phyloP scores from a whole-genome alignment of 2,888 invertebrate genomes.

The Meloe dianella region DNA sequence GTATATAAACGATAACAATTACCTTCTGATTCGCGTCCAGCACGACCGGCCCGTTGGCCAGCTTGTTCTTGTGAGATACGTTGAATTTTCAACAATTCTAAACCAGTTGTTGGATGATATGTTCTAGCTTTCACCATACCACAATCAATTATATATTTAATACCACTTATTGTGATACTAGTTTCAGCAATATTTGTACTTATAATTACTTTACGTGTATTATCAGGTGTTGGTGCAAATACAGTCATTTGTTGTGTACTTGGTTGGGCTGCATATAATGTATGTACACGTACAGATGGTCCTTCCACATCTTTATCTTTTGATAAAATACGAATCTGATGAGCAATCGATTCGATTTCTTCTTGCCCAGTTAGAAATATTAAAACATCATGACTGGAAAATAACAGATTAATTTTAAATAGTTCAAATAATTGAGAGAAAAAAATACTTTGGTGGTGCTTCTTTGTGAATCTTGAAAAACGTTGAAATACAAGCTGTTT shows the following conservation, averaged over 20 bases:
- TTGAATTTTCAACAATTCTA: constrained; percentile 83
- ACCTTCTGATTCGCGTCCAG: constrained; percentile 86
- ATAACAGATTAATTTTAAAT: not conserved
- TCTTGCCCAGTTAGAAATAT: constrained; percentile 96
- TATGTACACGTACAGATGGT: constrained; percentile 77
- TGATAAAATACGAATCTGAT: constrained; percentile 74
- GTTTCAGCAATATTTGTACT: constrained; percentile 99
- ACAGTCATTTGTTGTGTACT: constrained; percentile 86
- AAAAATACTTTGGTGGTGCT: constrained; percentile 77
- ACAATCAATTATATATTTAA: constrained; percentile 89
- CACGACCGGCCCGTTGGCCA: constrained; percentile 91
- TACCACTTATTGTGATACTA: constrained; percentile 92
- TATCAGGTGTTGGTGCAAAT: constrained; percentile 75
- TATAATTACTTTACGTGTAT: constrained; percentile 87
- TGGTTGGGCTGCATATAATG: constrained; percentile 91
- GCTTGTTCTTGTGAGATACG: constrained; percentile 90
- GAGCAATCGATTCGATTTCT: constrained; percentile 88
- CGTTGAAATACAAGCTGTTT: constrained; percentile 81
- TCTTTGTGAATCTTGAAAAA: constrained; percentile 88
- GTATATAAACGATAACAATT: constrained; percentile 89
- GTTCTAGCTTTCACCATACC: constrained; percentile 89
- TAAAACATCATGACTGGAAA: constrained; percentile 83
- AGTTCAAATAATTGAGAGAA: constrained; percentile 20
- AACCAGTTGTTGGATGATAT: constrained; percentile 80
- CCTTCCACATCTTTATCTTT: constrained; percentile 69